These are phyloP conservation scores for Gonatopus flavifemur DNA, from an alignment of 1,140 invertebrate genomes.

Conservation along the genomic window DNA sequence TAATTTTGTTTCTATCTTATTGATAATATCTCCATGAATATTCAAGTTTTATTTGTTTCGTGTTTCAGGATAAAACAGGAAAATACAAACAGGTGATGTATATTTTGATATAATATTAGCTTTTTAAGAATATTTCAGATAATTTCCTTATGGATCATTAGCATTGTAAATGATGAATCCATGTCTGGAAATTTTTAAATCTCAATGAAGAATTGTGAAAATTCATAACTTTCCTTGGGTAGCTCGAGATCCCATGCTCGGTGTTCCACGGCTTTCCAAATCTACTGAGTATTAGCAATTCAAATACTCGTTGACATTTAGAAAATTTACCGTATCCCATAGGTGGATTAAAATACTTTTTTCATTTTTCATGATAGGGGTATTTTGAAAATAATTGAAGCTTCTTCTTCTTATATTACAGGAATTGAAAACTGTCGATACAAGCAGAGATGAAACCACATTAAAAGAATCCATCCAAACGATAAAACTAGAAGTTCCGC, in stretches of 20 bases:
- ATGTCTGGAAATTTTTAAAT: too few relatives aligned
- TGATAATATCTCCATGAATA: conserved; percentile 17
- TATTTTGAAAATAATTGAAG: not conserved
- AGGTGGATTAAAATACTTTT: conserved; percentile 8
- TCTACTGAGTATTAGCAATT: not conserved
- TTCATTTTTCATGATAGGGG: not conserved
- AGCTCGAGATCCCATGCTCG: too few relatives aligned
- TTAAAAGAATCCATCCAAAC: conserved; percentile 38
- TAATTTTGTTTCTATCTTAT: not conserved
- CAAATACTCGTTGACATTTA: not conserved
- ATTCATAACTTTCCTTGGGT: too few relatives aligned
- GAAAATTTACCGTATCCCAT: not conserved
- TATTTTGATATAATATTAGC: conserved; percentile 1
- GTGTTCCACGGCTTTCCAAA: not conserved
- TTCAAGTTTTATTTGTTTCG: conserved; percentile 27
- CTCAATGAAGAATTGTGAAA: too few relatives aligned
- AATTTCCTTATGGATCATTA: not conserved
- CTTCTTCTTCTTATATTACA: conserved; percentile 30
- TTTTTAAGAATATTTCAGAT: not conserved
- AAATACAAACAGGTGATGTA: conserved; percentile 37
- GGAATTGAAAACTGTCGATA: conserved; percentile 53
- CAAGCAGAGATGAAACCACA: conserved; percentile 34
- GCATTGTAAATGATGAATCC: too few relatives aligned
- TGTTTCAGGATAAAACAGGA: conserved; percentile 45
- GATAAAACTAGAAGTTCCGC: conserved; percentile 49